Evolutionary conservation across 23 tunicate genomes (phyloP).

Genomic region (Oikopleura dioica): DNA sequence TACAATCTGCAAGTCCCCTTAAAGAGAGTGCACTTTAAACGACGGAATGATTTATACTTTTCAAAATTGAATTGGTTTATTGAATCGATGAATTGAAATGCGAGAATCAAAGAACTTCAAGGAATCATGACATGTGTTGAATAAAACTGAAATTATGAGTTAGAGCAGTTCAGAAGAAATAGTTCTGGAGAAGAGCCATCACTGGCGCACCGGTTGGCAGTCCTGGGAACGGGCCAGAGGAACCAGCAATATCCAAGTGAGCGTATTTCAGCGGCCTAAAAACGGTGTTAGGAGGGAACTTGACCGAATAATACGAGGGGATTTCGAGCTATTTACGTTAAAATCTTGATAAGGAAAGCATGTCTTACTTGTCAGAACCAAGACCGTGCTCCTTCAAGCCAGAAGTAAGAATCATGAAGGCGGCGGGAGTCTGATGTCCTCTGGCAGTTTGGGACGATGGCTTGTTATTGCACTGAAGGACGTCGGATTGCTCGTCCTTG

Average conservation of each 20-base stretch:
- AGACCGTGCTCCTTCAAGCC: slow-evolving; percentile 29
- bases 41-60: too few relatives aligned
- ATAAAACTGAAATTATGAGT: too few relatives aligned
- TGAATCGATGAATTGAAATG: too few relatives aligned
- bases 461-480: slow-evolving; percentile 38
- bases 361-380: slow-evolving; percentile 17
- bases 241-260: slow-evolving; percentile 90
- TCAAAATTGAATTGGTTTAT: too few relatives aligned
- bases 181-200: slow-evolving; percentile 24
- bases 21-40: too few relatives aligned
- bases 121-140: too few relatives aligned
- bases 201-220: slow-evolving; percentile 82
- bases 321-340: background rate
- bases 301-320: background rate
- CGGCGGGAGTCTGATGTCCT: slow-evolving; percentile 89
- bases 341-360: background rate
- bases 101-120: too few relatives aligned
- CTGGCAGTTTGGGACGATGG: slow-evolving; percentile 82
- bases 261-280: slow-evolving; percentile 61
- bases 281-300: too few relatives aligned
- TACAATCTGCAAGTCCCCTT: too few relatives aligned
- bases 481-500: background rate
- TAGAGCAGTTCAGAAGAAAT: background rate
- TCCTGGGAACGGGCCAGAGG: slow-evolving; percentile 78
- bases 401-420: slow-evolving; percentile 70